Base-by-base conservation (phyloP, 2,888 invertebrate species). In the Stramonita haemastoma region DNA sequence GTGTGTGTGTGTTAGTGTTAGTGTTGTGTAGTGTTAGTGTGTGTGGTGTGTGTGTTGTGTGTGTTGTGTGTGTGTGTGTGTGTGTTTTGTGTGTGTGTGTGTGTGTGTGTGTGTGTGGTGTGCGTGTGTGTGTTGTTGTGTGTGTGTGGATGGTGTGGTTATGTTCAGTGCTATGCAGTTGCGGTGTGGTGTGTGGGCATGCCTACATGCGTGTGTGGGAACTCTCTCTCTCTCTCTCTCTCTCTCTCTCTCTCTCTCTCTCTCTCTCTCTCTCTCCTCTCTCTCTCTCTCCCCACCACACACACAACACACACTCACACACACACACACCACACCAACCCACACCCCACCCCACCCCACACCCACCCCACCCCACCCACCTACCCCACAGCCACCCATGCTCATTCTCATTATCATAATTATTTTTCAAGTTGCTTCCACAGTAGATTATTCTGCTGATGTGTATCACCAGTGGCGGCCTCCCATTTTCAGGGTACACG, bases 401-500 rank as follows among this genome's bases (percentile, higher is more conserved):
- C 8, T 46, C 46, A 46, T 5, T 46, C 46, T 46, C 46, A n/a
- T n/a, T n/a, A n/a, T n/a, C n/a, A n/a, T n/a, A n/a, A n/a, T n/a
- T n/a, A n/a, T 60, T 60, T 60, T 60, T 60, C 17, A 11, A 60
- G 60, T 60, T 60, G 17, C 60, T 22, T 66, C 26, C 1, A 2
- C 66, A 6, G 13, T 26, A 2, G 13, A 22, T 66, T 26, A 17
- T 26, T 2, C 4, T 2, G 1, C 4, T 26, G 13, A 66, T 6
- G 19, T 13, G 66, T 66, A 17, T 26, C 19, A 66, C 66, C 26
- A 11, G 26, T 66, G 17, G 66, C 66, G 13, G n/a, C n/a, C n/a
- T 2, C 17, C 4, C 66, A 17, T 29, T 77, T 32, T 46, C 86
- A 86, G 86, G 86, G 86, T 22, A 86, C 86, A 60, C 86, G 86